These are phyloP conservation scores for Dermatophagoides farinae DNA, from an alignment of 1,140 invertebrate species.

Conservation along the genomic window DNA sequence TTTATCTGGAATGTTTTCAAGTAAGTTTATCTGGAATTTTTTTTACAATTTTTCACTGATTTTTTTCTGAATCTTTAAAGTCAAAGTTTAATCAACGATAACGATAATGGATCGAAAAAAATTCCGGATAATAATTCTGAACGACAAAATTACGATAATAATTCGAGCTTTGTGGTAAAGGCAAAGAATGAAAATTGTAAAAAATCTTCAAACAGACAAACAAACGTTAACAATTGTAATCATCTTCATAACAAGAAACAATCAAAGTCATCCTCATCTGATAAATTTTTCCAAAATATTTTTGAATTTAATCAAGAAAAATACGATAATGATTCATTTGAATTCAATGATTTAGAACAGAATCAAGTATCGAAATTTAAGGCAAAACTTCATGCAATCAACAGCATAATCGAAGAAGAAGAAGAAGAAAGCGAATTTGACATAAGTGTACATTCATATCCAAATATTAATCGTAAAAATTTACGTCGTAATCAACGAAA, in stretches of 20 bases:
- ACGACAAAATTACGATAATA: background rate
- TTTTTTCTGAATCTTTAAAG: background rate
- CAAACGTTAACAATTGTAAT: background rate
- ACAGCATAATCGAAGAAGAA: background rate
- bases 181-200: background rate
- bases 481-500: background rate
- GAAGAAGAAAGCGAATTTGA: background rate
- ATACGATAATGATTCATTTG: background rate
- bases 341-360: background rate
- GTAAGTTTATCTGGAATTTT: constrained; percentile 38
- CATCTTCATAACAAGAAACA: too few species aligned
- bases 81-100: background rate
- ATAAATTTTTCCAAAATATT: background rate
- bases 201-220: background rate
- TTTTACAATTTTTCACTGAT: background rate
- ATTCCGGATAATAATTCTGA: background rate
- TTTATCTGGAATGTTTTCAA: constrained; percentile 71
- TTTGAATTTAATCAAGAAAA: background rate
- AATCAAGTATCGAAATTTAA: background rate
- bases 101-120: background rate
- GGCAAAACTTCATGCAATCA: background rate
- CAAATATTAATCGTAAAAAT: background rate
- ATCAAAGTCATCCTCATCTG: background rate
- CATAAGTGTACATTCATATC: background rate
- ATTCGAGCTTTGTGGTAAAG: background rate